Evolutionary conservation across 2,888 invertebrate genomes (phyloP).

Genomic region (Sminthurinus aureus): DNA sequence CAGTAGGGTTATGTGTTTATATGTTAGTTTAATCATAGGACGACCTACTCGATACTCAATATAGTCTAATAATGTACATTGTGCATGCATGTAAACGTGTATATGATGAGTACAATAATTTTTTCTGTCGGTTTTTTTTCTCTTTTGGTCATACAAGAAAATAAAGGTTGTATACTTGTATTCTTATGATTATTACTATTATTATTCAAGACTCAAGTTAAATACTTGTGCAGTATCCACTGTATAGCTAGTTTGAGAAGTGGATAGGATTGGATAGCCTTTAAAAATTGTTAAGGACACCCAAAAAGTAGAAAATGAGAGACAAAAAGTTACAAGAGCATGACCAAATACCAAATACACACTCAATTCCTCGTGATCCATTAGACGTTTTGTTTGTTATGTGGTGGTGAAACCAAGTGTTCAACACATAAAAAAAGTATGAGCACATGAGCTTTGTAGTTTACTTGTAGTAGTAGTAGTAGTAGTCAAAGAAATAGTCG

Average conservation of each 20-base stretch:
- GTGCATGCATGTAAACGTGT: not conserved
- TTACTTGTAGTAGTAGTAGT: not conserved
- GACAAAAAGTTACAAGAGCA: constrained; percentile 7
- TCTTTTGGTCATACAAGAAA: not conserved
- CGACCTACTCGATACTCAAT: not conserved
- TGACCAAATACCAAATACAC: not conserved
- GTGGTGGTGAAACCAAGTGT: not conserved
- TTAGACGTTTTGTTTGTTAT: constrained; percentile 7
- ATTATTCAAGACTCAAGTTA: not conserved
- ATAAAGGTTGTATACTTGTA: not conserved
- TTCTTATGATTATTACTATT: too few relatives aligned
- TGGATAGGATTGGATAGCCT: not conserved
- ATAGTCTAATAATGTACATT: not conserved
- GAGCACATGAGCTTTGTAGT: not conserved
- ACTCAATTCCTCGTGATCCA: constrained; percentile 8
- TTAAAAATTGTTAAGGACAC: not conserved
- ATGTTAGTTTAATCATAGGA: not conserved
- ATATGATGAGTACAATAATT: not conserved
- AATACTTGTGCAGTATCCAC: not conserved
- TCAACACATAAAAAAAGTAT: not conserved
- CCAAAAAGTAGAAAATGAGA: not conserved
- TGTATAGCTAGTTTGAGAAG: too few relatives aligned
- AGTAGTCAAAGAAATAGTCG: constrained; percentile 1
- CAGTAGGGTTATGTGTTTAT: not conserved
- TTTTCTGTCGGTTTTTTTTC: not conserved